phyloP scores from a whole-genome alignment of 1,140 invertebrate genomes.

The Babylonia areolata region DNA sequence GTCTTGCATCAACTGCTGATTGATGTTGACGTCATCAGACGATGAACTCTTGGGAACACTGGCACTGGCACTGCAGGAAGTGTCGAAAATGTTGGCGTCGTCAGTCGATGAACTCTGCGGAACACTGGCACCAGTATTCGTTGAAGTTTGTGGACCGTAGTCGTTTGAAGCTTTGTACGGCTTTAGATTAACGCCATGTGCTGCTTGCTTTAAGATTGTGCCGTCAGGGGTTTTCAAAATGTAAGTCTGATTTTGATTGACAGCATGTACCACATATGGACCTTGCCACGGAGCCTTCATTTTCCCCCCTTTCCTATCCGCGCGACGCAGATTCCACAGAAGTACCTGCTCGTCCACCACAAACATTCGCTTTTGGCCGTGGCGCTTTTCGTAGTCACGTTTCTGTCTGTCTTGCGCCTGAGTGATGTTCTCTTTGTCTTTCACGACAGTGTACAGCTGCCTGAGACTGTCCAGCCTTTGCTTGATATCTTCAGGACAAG shows the following conservation, averaged over 20 bases:
- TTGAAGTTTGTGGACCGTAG: slow-evolving; percentile 19
- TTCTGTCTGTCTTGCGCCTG: background rate
- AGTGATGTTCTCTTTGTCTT: slow-evolving; percentile 12
- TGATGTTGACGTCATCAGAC: too few relatives aligned
- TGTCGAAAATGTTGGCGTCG: too few relatives aligned
- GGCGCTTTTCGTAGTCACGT: slow-evolving; percentile 8
- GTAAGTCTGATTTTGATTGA: slow-evolving; percentile 21
- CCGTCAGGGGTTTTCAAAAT: slow-evolving; percentile 19
- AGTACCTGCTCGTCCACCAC: slow-evolving; percentile 12
- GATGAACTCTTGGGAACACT: too few relatives aligned
- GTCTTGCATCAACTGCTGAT: too few relatives aligned
- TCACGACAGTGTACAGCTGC: slow-evolving; percentile 17
- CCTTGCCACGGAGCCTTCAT: slow-evolving; percentile 26
- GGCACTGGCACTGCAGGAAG: too few relatives aligned
- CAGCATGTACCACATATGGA: slow-evolving; percentile 15
- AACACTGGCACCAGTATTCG: too few relatives aligned
- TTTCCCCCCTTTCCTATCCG: slow-evolving; percentile 20
- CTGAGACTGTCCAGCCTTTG: background rate
- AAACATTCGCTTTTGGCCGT: slow-evolving; percentile 4
- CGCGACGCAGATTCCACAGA: slow-evolving; percentile 24
- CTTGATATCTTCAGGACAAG: slow-evolving; percentile 4
- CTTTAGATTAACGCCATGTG: slow-evolving; percentile 17
- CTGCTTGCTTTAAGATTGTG: slow-evolving; percentile 20
- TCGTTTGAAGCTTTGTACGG: slow-evolving; percentile 19
- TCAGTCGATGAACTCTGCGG: too few relatives aligned